phyloP scores from a whole-genome alignment of 2,113 vertebrate genomes.

The Bungarus multicinctus region DNA sequence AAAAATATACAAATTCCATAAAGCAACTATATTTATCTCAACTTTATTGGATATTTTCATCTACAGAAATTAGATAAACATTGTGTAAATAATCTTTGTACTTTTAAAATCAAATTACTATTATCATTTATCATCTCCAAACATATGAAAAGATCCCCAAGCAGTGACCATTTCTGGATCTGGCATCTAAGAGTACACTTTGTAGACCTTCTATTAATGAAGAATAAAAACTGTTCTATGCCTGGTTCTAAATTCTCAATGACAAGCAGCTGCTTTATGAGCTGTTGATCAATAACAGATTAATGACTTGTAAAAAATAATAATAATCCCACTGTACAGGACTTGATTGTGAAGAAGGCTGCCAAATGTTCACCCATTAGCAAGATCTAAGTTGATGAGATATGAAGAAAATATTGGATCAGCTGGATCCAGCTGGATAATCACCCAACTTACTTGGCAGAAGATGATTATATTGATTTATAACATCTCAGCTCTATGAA shows the following conservation, averaged over 20 bases:
- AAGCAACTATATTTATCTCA: background rate
- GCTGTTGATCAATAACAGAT: background rate
- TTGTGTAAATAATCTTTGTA: background rate
- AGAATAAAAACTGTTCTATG: background rate
- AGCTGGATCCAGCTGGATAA: background rate
- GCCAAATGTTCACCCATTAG: background rate
- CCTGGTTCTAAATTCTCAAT: background rate
- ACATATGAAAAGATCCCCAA: background rate
- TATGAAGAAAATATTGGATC: background rate
- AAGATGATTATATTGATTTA: background rate
- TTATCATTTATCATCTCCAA: background rate
- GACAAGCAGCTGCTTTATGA: background rate
- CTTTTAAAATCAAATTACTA: background rate
- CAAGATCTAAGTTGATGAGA: background rate
- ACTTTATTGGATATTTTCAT: background rate
- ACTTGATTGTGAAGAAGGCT: background rate
- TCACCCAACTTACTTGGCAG: background rate
- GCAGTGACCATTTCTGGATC: background rate
- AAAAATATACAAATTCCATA: background rate
- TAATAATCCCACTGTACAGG: background rate
- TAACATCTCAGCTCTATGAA: background rate
- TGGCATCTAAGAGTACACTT: background rate
- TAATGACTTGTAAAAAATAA: background rate
- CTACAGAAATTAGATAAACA: background rate
- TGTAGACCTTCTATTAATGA: background rate